Base-by-base conservation (phyloP, 1,140 invertebrate species). In the Lordiphosa clarofinis region DNA sequence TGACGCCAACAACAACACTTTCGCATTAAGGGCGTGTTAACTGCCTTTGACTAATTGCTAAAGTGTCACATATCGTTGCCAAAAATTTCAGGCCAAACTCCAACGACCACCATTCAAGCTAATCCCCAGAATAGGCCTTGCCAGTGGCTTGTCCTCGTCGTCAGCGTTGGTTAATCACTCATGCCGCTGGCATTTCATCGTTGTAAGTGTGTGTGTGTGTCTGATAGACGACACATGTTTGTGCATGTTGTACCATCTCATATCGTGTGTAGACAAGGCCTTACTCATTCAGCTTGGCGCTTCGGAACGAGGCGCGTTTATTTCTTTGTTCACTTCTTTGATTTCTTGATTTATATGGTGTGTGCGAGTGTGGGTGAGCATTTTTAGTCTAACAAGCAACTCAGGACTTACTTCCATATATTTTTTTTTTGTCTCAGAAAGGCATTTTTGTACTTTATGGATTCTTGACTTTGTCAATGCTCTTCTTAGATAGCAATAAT, bases 301-400 rank as follows among this genome's bases (percentile, higher is more conserved):
- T 39, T 21, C 40, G 36, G 40, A 52, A 40, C 21, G 53, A 47
- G 53, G 47, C 37, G 54, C 42, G 56, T 61, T 70, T 66, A 50
- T 66, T 70, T 66, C 56, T 61, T 53, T 53, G 67, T 70, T 66
- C 60, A 70, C 62, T 60, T 66, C 67, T 71, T 71, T 71, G 67
- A 66, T 71, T 70, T 66, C 42, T 67, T 71, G 63, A 66, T 71
- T 61, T 71, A 57, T 67, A 56, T 71, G 52, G 46, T 33, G 15
- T 28, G 24, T 28, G 10, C 4, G 46, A 35, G 4, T 35, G 31
- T n/a, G 10, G 1, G 24, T 44, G 11, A 21, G 19, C 21, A 9
- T 33, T 31, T 21, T 2, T 24, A 24, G 4, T 4, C 1, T 4
- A 4, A 24, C 21, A 28, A 28, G 24, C 5, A 7, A 7, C 24